A percentile compares a stretch with the other conserved stretches of the same genome.
phyloP scores from a whole-genome alignment of 2,888 invertebrate species.

The Agrypnus murinus region DNA sequence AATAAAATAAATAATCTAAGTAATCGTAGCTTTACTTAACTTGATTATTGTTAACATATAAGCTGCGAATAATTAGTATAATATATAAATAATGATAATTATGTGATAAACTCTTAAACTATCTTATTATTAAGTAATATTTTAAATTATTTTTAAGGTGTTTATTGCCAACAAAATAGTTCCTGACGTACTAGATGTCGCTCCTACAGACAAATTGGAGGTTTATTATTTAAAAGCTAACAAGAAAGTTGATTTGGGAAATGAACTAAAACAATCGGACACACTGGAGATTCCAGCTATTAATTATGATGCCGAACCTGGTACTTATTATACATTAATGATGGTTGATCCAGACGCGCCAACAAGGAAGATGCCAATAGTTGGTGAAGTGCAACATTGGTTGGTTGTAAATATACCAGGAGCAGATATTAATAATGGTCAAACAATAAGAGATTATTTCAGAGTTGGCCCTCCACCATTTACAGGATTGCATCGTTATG shows the following conservation, averaged over 20 bases:
- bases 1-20: too few species aligned
- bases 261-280: slow-evolving; percentile 82
- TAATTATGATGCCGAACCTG: slow-evolving; percentile 76
- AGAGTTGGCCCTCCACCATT: slow-evolving; percentile 83
- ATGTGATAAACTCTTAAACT: too few species aligned
- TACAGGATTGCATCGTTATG: slow-evolving; percentile 83
- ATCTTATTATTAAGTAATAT: too few species aligned
- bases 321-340: slow-evolving; percentile 78
- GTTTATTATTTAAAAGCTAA: slow-evolving; percentile 73
- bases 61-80: too few species aligned
- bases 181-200: slow-evolving; percentile 79
- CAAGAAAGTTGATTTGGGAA: slow-evolving; percentile 75
- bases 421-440: slow-evolving; percentile 76
- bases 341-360: slow-evolving; percentile 86
- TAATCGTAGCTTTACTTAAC: too few species aligned
- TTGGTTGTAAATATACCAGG: slow-evolving; percentile 84
- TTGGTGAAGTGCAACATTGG: slow-evolving; percentile 87
- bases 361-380: slow-evolving; percentile 79
- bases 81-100: too few species aligned
- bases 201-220: slow-evolving; percentile 73
- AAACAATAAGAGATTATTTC: slow-evolving; percentile 78
- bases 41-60: too few species aligned
- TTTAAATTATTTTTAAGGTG: slow-evolving; percentile 2
- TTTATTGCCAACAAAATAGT: slow-evolving; percentile 70
- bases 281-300: slow-evolving; percentile 81